Conservation (phyloP, 2,797 vertebrate genomes). For the Anomalospiza imberbis region DNA sequence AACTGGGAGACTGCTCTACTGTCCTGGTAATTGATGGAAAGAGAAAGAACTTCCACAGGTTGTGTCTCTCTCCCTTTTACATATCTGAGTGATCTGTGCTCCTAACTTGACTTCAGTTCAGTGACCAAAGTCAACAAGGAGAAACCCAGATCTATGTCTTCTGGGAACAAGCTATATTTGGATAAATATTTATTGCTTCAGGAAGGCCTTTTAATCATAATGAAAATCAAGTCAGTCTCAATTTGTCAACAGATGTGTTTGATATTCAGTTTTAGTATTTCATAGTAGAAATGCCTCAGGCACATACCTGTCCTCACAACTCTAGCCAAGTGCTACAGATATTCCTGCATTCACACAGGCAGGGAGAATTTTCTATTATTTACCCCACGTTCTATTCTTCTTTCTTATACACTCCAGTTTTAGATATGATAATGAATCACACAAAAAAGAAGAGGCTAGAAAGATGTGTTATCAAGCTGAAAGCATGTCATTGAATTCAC, state of each 20-base stretch:
- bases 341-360: neutral
- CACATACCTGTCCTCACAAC: neutral
- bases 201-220: constrained; percentile 3
- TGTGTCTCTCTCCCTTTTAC: neutral
- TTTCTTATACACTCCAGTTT: neutral
- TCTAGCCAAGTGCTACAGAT: neutral
- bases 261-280: neutral
- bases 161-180: neutral
- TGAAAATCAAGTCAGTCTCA: neutral
- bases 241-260: neutral
- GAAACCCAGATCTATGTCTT: neutral
- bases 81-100: neutral
- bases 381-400: neutral
- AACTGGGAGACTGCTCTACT: neutral
- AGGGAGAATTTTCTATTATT: neutral
- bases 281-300: neutral
- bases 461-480: neutral
- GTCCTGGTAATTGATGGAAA: neutral
- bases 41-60: neutral
- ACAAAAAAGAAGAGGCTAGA: neutral
- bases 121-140: neutral
- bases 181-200: neutral
- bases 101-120: neutral
- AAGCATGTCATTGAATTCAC: neutral
- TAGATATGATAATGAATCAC: neutral